Evolutionary conservation across 2,113 vertebrate genomes (phyloP), one percentile per base, ranked within the genome.

Genomic region (Todiramphus saurophagus): DNA sequence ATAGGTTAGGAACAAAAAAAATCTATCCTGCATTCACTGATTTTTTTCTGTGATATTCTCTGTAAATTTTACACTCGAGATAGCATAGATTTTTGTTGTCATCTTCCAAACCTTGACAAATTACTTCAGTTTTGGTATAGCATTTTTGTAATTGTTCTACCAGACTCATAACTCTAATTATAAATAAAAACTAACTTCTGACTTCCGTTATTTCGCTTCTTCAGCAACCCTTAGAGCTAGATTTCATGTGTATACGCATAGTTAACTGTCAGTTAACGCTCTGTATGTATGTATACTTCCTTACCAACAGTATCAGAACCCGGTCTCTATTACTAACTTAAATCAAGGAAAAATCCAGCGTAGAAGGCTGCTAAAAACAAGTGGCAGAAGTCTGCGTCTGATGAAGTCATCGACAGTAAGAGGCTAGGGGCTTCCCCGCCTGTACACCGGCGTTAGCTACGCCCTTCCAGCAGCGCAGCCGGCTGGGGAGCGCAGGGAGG

Each of bases 181-280:
- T 31, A 48, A 69, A 58, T 10, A 30, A 37, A 44, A 44, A 18
- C 8, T 7, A 33, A 33, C 16, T 9, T 9, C 5, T 14, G 21
- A 17, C 7, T 15, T 74, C 60, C 7, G 1, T 24, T 37, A 5
- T 46, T 55, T n/a, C 23, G 30, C 4, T 56, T 17, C 24, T 55
- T 27, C 30, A 59, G 41, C 33, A 48, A 30, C 35, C 11, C 37
- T 46, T 14, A 39, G 24, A 66, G 48, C 7, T 30, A 3, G 6
- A 13, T n/a, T 13, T 18, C 3, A 7, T 5, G 1, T 6, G 16
- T 17, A 1, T 11, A 8, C 1, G 5, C 13, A 3, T 1, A 9
- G 3, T 2, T 50, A 48, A 17, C 28, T 19, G 4, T 4, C 23
- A 17, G 5, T 6, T 23, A 33, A 20, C n/a, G 4, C 11, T 3